phyloP scores from a whole-genome alignment of 2,113 vertebrate species.

The Myrmecobius fasciatus region DNA sequence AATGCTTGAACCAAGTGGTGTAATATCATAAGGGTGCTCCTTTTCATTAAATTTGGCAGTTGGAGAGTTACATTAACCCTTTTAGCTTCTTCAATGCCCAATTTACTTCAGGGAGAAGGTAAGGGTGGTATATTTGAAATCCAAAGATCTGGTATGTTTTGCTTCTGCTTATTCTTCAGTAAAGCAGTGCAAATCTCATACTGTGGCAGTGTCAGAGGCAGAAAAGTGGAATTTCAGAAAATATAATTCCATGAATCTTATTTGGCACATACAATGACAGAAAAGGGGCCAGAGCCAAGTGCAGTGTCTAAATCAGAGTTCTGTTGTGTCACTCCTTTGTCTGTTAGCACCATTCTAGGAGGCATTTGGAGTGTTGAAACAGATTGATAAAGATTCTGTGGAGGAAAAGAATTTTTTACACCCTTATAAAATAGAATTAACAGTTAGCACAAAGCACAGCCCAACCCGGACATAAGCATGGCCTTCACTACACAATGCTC shows the following conservation, averaged over 20 bases:
- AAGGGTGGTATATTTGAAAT: conserved; percentile 26
- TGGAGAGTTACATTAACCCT: conserved; percentile 46
- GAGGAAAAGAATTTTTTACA: neutral
- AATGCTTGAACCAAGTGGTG: conserved; percentile 39
- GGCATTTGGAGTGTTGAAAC: neutral
- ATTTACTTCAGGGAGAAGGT: neutral
- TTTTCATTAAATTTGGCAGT: conserved; percentile 42
- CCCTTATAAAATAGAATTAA: neutral
- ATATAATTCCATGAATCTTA: conserved; percentile 12
- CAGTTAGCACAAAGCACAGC: neutral
- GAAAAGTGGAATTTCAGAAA: conserved; percentile 40
- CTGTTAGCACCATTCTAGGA: neutral
- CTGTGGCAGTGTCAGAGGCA: neutral
- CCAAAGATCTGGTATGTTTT: conserved; percentile 36
- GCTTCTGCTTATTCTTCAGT: conserved; percentile 47
- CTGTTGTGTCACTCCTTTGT: neutral
- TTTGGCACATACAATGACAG: conserved; percentile 21
- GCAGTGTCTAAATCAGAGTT: conserved; percentile 21
- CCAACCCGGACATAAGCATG: neutral
- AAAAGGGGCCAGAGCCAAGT: neutral
- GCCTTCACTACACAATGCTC: neutral
- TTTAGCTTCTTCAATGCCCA: conserved; percentile 14
- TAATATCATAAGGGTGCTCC: conserved; percentile 13
- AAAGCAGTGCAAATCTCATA: conserved; percentile 12
- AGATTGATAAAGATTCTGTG: neutral